Evolutionary conservation across 2,113 vertebrate species (phyloP), one percentile per base, ranked within the genome.

Genomic region (Lathamus discolor): DNA sequence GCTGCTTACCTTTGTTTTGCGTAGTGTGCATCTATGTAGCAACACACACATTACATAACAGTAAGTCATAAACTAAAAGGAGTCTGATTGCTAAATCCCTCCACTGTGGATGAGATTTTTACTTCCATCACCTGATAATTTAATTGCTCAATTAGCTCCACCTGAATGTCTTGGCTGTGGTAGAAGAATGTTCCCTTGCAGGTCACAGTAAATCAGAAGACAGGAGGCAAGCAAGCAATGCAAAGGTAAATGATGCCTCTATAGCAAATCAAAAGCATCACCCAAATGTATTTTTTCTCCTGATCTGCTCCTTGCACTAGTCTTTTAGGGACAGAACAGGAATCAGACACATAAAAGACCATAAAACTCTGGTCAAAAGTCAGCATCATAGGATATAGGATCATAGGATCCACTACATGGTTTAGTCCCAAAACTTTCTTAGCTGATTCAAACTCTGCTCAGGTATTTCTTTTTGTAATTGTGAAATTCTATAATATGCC

Each of bases 111-210:
- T 69, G 70, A 93, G 81, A 85, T 76, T 96, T 97, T 95, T 95
- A 89, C 74, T 91, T 93, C 95, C 70, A 91, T 79, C 91, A 87
- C 94, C 89, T 92, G 96, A 73, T 91, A 91, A 92, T 92, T 91
- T 93, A 95, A 93, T 95, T 87, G 93, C 86, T 89, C 78, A 83
- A 79, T 94, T 95, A 95, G 83, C 66, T 91, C 70, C 12, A 3
- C 93, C 93, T 89, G 86, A 87, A 69, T 75, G 81, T 78, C 48
- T 79, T 91, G 81, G 62, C 86, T 69, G 29, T 62, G 70, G 69
- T 52, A 79, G 39, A 95, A 57, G 46, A 97, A 95, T 83, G 74
- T 66, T 92, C 78, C 81, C 89, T 95, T 76, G 70, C 89, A 87
- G 94, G 91, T 92, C 93, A 89, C 2, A 0, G 69, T 76, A 87